These are phyloP conservation scores for Antechinus flavipes DNA, from an alignment of 2,113 vertebrate genomes.

Conservation along the genomic window DNA sequence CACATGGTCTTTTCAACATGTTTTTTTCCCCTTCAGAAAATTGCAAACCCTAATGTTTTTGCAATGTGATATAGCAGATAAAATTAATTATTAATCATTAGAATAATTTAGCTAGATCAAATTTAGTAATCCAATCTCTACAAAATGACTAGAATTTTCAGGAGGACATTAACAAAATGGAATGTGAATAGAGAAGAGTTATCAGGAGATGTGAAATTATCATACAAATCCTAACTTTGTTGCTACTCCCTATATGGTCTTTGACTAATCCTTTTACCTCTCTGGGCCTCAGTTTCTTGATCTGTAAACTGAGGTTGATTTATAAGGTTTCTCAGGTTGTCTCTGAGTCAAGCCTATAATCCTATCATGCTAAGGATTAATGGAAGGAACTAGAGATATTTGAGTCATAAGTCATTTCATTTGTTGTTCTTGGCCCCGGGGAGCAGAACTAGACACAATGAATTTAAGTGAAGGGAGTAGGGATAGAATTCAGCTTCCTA, in stretches of 20 bases:
- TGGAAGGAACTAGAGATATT: neutral
- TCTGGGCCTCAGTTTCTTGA: neutral
- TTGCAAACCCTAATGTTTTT: neutral
- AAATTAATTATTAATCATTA: neutral
- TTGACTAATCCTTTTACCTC: neutral
- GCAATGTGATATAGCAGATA: neutral
- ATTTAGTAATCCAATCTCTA: neutral
- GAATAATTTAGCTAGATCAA: neutral
- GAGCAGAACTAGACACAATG: neutral
- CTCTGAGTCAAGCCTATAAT: neutral
- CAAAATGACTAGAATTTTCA: neutral
- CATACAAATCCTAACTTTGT: neutral
- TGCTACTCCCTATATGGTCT: neutral
- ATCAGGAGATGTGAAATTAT: neutral
- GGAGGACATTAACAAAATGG: neutral
- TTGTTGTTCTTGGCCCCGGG: neutral
- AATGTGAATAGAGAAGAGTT: neutral
- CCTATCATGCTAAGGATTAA: neutral
- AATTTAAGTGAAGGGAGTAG: neutral
- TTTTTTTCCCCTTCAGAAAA: neutral
- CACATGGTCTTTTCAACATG: neutral
- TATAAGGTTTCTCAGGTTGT: neutral
- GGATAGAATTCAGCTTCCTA: neutral
- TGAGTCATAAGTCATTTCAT: neutral
- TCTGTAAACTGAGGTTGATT: conserved; percentile 3